These are phyloP conservation scores for Halcyon leucocephala DNA, from an alignment of 2,797 vertebrate species.

Conservation along the genomic window DNA sequence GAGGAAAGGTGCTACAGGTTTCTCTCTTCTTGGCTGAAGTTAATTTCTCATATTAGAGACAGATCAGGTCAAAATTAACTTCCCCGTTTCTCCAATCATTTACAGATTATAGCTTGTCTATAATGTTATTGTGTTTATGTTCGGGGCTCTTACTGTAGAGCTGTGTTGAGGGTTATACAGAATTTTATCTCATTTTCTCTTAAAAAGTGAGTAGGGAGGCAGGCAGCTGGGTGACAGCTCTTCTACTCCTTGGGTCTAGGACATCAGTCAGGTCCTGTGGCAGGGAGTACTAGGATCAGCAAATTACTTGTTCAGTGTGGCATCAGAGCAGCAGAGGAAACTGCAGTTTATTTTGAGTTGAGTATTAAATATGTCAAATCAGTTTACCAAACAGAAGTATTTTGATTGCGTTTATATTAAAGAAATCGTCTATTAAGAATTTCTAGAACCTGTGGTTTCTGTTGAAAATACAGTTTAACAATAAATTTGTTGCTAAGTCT, in stretches of 20 bases:
- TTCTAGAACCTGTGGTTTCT: neutral
- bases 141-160: neutral
- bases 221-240: neutral
- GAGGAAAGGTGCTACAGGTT: neutral
- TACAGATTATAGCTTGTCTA: neutral
- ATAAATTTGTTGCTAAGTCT: neutral
- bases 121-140: neutral
- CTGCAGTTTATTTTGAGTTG: neutral
- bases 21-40: neutral
- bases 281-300: neutral
- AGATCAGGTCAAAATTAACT: neutral
- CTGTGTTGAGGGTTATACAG: neutral
- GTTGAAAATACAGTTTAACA: neutral
- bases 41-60: neutral
- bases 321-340: neutral
- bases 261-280: neutral
- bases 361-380: neutral
- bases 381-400: neutral
- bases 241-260: neutral
- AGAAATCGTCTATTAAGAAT: neutral
- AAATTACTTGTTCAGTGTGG: neutral
- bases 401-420: neutral
- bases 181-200: neutral
- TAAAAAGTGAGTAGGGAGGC: neutral
- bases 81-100: neutral